A percentile compares a stretch with the other conserved stretches of the same genome.
Conservation (phyloP, 2,113 vertebrate species). For the Coryphaenoides rupestris region DNA sequence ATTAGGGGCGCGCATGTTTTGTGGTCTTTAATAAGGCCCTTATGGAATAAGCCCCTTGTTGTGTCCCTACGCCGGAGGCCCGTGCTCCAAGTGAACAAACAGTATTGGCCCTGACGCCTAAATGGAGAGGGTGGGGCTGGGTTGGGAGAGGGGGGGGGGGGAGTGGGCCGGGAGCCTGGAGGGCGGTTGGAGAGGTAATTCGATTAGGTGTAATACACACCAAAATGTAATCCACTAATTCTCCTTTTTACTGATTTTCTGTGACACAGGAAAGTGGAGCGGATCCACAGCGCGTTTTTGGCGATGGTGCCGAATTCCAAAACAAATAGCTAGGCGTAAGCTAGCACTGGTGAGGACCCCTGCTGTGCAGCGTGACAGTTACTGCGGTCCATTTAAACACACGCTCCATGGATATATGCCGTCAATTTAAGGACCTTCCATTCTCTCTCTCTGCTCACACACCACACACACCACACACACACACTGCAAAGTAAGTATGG, state of each 20-base stretch:
- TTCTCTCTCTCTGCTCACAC: too few relatives aligned
- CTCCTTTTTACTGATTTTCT: conserved; percentile 29
- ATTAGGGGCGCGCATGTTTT: conserved; percentile 52
- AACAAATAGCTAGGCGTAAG: background rate
- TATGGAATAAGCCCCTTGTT: conserved; percentile 56
- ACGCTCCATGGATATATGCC: too few relatives aligned
- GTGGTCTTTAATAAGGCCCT: conserved; percentile 51
- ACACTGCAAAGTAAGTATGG: too few relatives aligned
- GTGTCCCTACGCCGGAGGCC: conserved; percentile 36
- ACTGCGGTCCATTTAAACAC: too few relatives aligned
- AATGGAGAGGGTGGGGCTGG: conserved; percentile 26
- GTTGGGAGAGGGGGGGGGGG: conserved; percentile 8
- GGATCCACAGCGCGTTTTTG: too few relatives aligned
- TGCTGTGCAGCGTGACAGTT: too few relatives aligned
- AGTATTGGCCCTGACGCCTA: conserved; percentile 43
- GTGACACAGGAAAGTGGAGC: conserved; percentile 13
- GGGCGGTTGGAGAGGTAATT: conserved; percentile 59
- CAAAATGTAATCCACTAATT: conserved; percentile 47
- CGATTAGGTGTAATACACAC: conserved; percentile 58
- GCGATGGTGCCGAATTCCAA: conserved; percentile 10
- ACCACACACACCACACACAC: too few relatives aligned
- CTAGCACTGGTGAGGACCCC: too few relatives aligned
- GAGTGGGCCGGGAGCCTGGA: conserved; percentile 21
- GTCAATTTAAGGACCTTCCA: too few relatives aligned
- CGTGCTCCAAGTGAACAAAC: conserved; percentile 43